Base-by-base conservation (phyloP, 2,113 vertebrate species). In the Podarcis muralis region DNA sequence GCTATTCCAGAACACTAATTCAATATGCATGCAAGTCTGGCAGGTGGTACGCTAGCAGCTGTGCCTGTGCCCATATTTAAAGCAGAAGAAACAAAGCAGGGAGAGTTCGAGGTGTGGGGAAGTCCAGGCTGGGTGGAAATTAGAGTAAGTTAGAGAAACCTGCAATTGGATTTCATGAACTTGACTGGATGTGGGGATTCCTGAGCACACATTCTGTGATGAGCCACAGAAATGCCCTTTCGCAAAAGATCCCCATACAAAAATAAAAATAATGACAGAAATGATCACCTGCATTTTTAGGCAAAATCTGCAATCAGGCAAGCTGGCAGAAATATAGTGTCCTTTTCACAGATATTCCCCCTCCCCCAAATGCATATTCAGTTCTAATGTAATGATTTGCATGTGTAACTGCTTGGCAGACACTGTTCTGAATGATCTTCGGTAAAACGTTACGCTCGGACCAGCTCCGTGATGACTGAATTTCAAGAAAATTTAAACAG, bases 1-100 rank as follows among this genome's bases (percentile, higher is more conserved):
- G 27, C 32, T 90, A 82, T 82, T 76, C 77, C 53, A 30, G 71
- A 68, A 89, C n/a, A 57, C 84, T 82, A 69, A 86, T 80, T 85
- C 68, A 72, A 71, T 72, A 72, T 40, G 35, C 35, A n/a, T 66
- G 30, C 40, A 87, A 86, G 23, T 30, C 79, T 59, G 16, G 79
- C 84, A 77, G 71, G 76, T 82, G 69, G 59, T 22, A 76, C 8
- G 23, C 11, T 40, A 59, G 37, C 59, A 90, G 59, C 30, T 71
- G 40, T 83, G 30, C n/a, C 27, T 71, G 23, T 66, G 37, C 30
- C 57, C 40, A 66, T 32, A 88, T 83, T 75, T 65, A 82, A 75
- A 77, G 53, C 81, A 77, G 59, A 68, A 83, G n/a, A 66, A 88
- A 53, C 12, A 32, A 83, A 88, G 22, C 48, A 27, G 15, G 66